A percentile compares a stretch with the other conserved stretches of the same genome.
Conservation (phyloP, 1,140 invertebrate species). For the Protaetia brevitarsis region DNA sequence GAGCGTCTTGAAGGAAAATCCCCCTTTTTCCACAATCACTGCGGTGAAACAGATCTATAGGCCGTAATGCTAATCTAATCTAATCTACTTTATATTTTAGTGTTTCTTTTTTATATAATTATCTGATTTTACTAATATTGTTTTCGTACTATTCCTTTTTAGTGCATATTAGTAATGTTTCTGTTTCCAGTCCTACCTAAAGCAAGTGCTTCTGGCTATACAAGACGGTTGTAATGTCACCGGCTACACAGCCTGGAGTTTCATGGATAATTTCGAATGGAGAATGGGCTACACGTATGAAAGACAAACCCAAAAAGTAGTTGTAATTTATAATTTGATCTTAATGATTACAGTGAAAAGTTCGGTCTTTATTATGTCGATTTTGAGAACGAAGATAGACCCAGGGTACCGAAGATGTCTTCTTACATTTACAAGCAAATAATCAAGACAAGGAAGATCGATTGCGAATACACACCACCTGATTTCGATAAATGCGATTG, state of each 20-base stretch:
- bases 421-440: constrained; percentile 39
- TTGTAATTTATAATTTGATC: background rate
- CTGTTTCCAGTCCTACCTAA: constrained; percentile 48
- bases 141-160: no score
- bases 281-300: constrained; percentile 48
- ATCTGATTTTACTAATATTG: no score
- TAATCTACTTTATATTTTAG: no score
- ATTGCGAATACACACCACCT: background rate
- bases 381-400: constrained; percentile 52
- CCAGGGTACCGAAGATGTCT: constrained; percentile 54
- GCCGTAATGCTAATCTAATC: no score
- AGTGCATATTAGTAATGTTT: no score
- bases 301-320: background rate
- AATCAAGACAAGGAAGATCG: background rate
- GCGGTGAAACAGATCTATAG: no score
- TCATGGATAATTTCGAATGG: constrained; percentile 68
- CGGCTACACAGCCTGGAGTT: constrained; percentile 61
- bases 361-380: constrained; percentile 60
- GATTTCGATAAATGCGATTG: background rate
- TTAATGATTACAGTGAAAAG: constrained; percentile 46
- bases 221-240: constrained; percentile 46
- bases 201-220: constrained; percentile 45
- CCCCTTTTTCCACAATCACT: no score
- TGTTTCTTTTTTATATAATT: no score
- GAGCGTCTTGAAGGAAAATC: no score